Percentiles rank a stretch among this genome's conserved stretches.
phyloP scores from a whole-genome alignment of 2,113 vertebrate genomes.

The Octodon degus region DNA sequence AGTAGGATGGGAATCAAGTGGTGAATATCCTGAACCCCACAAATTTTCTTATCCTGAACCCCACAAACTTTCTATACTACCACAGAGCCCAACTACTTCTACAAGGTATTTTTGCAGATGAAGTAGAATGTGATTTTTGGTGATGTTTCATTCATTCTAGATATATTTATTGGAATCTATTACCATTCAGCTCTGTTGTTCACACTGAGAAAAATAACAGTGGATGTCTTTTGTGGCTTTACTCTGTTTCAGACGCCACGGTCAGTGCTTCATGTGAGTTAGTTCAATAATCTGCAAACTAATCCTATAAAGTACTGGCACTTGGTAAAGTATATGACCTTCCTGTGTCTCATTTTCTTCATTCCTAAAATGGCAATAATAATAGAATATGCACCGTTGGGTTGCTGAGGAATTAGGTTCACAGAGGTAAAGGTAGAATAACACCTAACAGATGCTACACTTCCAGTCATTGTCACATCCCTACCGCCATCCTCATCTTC shows the following conservation, averaged over 20 bases:
- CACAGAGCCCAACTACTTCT: not conserved
- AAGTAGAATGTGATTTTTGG: not conserved
- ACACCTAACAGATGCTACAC: not conserved
- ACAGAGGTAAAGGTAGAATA: not conserved
- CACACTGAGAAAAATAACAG: not conserved
- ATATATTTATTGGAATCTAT: not conserved
- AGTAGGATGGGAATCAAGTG: not conserved
- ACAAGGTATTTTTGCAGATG: not conserved
- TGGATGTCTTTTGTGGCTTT: not conserved
- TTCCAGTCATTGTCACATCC: not conserved
- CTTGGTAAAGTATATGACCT: not conserved
- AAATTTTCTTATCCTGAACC: not conserved
- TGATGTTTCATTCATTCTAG: not conserved
- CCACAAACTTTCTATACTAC: not conserved
- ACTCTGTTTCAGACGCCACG: not conserved
- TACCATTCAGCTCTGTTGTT: not conserved
- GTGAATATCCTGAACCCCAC: not conserved
- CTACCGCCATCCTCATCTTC: not conserved
- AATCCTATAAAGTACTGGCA: not conserved
- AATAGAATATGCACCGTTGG: not conserved
- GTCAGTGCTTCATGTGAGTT: not conserved
- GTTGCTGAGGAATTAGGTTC: not conserved
- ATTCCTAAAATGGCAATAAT: not conserved
- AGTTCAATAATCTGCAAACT: constrained; percentile 2
- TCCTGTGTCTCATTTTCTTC: not conserved